Evolutionary conservation across 2,888 invertebrate genomes (phyloP), one percentile per base, ranked within the genome.

Genomic region (Tinea semifulvella): DNA sequence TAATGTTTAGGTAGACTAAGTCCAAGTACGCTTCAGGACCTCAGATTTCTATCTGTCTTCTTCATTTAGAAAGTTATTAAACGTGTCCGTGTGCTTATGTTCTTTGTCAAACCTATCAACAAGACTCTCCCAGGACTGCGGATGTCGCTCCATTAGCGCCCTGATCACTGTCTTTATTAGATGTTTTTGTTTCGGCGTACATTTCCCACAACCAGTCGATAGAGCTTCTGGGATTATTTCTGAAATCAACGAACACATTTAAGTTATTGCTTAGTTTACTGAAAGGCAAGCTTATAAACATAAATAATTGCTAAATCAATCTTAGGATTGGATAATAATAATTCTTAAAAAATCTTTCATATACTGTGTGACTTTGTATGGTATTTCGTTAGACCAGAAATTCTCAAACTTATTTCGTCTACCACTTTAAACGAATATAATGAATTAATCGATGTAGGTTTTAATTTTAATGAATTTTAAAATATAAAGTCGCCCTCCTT

Each of bases 181-280:
- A 50, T 79, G 65, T 54, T 82, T 85, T 59, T 90, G 89, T 54
- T 85, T 87, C 27, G 83, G 81, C 10, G 85, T 85, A 58, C 90
- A 90, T 67, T 86, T 89, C 2, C 64, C 74, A 59, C 90, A 90
- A n/a, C 85, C 79, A 1, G 86, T 87, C 59, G 81, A 75, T 20
- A 90, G 72, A 0, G 89, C 88, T 61, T 90, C 89, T 0, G 89
- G 89, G 54, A 90, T 83, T 39, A 83, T 84, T 56, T 85, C 89
- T 90, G 31, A 7, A 31, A 13, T 22, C 8, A 22, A 22, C n/a
- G n/a, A n/a, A n/a, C n/a, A n/a, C n/a, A n/a, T n/a, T n/a, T n/a
- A n/a, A n/a, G n/a, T n/a, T n/a, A n/a, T n/a, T n/a, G n/a, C n/a
- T n/a, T n/a, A n/a, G n/a, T n/a, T n/a, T n/a, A n/a, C n/a, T n/a